Conservation (phyloP, 2,888 invertebrate species). For the Phorcus lineatus region DNA sequence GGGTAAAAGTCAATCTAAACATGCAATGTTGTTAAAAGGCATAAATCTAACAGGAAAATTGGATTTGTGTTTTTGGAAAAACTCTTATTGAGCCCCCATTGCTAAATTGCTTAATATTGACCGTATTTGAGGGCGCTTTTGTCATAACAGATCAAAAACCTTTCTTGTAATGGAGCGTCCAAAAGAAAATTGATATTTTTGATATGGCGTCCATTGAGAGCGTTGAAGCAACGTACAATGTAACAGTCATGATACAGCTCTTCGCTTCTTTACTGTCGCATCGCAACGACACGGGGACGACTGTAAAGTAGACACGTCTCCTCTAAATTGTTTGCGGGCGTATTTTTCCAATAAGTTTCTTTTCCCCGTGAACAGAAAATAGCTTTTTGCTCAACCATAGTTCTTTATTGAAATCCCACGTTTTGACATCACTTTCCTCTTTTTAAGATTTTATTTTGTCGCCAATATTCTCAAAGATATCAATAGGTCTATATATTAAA, state of each 20-base stretch:
- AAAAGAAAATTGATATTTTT: slow-evolving; percentile 25
- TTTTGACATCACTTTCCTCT: neutral
- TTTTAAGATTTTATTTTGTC: neutral
- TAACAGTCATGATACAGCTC: neutral
- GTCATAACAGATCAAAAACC: slow-evolving; percentile 22
- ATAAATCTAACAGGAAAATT: slow-evolving; percentile 26
- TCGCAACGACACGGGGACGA: neutral
- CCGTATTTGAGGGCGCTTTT: neutral
- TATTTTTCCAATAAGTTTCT: neutral
- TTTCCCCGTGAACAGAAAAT: neutral
- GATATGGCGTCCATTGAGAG: neutral
- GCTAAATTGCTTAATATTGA: slow-evolving; percentile 18
- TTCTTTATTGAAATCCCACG: neutral
- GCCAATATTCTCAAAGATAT: neutral
- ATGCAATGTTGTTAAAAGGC: slow-evolving; percentile 3
- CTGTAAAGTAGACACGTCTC: neutral
- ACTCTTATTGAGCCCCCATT: slow-evolving; percentile 16
- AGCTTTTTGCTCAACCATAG: neutral
- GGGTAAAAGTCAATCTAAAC: slow-evolving; percentile 24
- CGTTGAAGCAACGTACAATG: neutral
- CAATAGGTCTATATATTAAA: too few species aligned
- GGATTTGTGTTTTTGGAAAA: slow-evolving; percentile 25
- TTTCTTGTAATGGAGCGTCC: slow-evolving; percentile 17
- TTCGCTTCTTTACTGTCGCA: neutral
- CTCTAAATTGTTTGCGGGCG: slow-evolving; percentile 9